Evolutionary conservation across 1,140 invertebrate genomes (phyloP).

Genomic region (Temnothorax curvispinosus): DNA sequence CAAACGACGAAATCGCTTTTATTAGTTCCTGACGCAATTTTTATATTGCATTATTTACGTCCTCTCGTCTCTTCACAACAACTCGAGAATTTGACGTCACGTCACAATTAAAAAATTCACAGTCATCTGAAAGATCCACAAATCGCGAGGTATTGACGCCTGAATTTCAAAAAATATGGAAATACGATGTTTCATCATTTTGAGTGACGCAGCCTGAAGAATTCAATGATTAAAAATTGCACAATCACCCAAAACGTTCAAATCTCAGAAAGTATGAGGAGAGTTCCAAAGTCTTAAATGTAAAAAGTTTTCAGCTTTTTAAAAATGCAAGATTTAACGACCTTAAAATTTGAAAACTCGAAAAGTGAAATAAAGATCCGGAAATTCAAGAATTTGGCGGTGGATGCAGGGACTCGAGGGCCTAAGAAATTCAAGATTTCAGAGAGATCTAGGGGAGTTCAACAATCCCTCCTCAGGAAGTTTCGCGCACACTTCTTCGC

Average conservation of each 20-base stretch:
- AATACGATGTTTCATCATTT: background rate
- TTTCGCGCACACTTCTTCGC: background rate
- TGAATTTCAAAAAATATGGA: background rate
- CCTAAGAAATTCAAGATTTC: no score
- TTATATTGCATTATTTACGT: background rate
- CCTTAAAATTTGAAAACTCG: background rate
- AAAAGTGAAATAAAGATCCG: background rate
- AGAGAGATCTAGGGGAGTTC: background rate
- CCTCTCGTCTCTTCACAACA: background rate
- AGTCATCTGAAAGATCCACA: background rate
- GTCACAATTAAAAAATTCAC: background rate
- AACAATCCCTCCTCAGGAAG: background rate
- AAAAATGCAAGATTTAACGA: background rate
- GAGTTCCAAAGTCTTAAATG: background rate
- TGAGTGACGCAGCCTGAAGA: background rate
- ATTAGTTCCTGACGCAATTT: slow-evolving; percentile 4
- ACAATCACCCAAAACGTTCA: background rate
- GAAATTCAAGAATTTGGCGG: background rate
- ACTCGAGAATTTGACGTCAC: background rate
- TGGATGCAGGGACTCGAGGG: no score
- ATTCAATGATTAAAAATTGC: background rate
- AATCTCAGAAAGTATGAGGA: background rate
- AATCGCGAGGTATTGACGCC: background rate
- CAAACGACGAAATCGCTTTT: background rate
- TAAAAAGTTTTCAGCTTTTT: background rate